These are phyloP conservation scores for Globodera ellingtonae DNA, from an alignment of 1,140 invertebrate genomes.

Conservation along the genomic window DNA sequence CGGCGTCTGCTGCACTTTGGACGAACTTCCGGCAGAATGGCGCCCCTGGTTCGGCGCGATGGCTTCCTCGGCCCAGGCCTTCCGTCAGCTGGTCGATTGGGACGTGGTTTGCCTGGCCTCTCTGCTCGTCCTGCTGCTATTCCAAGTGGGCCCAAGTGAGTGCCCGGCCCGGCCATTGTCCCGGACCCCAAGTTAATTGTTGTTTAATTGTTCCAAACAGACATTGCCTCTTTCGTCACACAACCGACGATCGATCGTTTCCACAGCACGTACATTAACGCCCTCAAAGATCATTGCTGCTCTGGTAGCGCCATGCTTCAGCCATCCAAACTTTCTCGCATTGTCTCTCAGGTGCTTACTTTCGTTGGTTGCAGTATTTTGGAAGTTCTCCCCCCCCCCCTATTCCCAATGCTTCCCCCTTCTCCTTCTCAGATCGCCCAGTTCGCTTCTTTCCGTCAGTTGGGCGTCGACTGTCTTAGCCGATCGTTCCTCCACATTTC, in stretches of 20 bases:
- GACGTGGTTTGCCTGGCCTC: conserved; percentile 52
- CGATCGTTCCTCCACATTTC: not conserved
- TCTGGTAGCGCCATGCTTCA: conserved; percentile 26
- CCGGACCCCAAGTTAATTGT: not conserved
- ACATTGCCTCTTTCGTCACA: conserved; percentile 40
- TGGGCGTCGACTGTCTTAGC: conserved; percentile 20
- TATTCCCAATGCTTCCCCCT: not conserved
- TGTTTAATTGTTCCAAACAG: conserved; percentile 17
- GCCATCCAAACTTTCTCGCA: conserved; percentile 58
- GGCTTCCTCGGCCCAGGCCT: conserved; percentile 32
- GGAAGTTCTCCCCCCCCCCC: not conserved
- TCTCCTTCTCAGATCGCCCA: conserved; percentile 10
- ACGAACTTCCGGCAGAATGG: conserved; percentile 45
- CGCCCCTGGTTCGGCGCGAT: conserved; percentile 51
- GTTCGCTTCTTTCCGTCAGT: conserved; percentile 14
- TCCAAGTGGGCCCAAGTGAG: conserved; percentile 48
- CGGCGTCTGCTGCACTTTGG: conserved; percentile 33
- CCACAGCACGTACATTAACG: conserved; percentile 63
- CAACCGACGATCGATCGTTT: conserved; percentile 46
- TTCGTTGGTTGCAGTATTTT: not conserved
- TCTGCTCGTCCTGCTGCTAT: conserved; percentile 58
- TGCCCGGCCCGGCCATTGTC: not conserved
- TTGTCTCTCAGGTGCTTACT: conserved; percentile 56
- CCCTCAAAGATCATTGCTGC: conserved; percentile 64
- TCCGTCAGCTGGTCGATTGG: conserved; percentile 56